phyloP scores from a whole-genome alignment of 2,888 invertebrate genomes.

The Eudemis profundana region DNA sequence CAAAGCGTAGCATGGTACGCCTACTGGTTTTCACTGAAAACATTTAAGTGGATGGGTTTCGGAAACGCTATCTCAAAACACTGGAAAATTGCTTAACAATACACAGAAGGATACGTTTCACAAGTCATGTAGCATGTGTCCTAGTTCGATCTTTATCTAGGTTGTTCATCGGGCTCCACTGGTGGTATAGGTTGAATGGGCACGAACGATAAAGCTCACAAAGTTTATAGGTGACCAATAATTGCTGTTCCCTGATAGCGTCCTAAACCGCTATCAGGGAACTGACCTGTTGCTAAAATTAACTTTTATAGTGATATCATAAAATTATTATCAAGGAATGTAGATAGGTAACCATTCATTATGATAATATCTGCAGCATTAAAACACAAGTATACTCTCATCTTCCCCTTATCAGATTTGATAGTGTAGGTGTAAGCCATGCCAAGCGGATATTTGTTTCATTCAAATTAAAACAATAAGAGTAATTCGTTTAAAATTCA shows the following conservation, averaged over 20 bases:
- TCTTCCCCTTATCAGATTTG: too few relatives aligned
- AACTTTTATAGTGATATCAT: constrained; percentile 4
- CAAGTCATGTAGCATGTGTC: constrained; percentile 40
- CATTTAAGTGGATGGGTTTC: too few relatives aligned
- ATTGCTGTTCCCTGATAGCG: constrained; percentile 27
- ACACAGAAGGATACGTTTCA: too few relatives aligned
- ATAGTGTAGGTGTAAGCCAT: too few relatives aligned
- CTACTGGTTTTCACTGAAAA: too few relatives aligned
- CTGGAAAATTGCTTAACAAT: too few relatives aligned
- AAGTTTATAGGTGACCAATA: constrained; percentile 35
- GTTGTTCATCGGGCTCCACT: constrained; percentile 48
- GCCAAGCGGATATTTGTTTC: too few relatives aligned
- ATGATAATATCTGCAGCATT: neutral
- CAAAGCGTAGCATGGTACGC: too few relatives aligned
- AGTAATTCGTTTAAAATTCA: too few relatives aligned
- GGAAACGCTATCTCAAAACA: too few relatives aligned
- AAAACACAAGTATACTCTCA: too few relatives aligned
- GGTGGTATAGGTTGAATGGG: constrained; percentile 47
- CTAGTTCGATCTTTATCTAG: constrained; percentile 48
- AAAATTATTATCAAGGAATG: neutral
- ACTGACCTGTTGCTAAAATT: constrained; percentile 30
- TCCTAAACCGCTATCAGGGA: constrained; percentile 5
- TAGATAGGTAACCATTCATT: neutral
- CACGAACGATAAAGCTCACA: neutral
- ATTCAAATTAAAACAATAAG: too few relatives aligned